phyloP scores from a whole-genome alignment of 2,113 vertebrate genomes.

The Hiodon alosoides region DNA sequence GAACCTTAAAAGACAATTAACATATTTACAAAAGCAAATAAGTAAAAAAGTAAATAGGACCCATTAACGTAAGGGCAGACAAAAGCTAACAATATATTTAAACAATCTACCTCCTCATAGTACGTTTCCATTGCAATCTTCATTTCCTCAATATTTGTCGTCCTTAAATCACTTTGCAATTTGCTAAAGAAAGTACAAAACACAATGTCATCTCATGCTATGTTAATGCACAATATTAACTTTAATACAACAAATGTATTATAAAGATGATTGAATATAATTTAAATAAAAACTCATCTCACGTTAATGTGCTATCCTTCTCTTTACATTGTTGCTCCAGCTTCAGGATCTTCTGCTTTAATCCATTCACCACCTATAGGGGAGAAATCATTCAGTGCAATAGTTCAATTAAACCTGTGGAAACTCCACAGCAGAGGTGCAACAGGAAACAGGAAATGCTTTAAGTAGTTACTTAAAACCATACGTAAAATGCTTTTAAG shows the following conservation, averaged over 20 bases:
- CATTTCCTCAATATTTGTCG: slow-evolving; percentile 78
- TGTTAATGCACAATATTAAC: background rate
- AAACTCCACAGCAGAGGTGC: background rate
- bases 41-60: no score
- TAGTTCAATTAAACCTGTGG: background rate
- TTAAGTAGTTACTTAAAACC: no score
- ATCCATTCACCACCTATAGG: slow-evolving; percentile 71
- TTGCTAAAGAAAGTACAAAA: slow-evolving; percentile 57
- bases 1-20: slow-evolving; percentile 65
- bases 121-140: slow-evolving; percentile 76
- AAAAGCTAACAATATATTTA: background rate
- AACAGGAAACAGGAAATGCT: no score
- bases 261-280: background rate
- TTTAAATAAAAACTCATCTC: slow-evolving; percentile 14
- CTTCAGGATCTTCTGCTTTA: slow-evolving; percentile 81
- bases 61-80: background rate
- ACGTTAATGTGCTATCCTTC: slow-evolving; percentile 77
- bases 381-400: slow-evolving; percentile 20
- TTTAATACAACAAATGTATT: background rate
- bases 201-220: background rate
- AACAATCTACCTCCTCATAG: slow-evolving; percentile 74
- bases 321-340: slow-evolving; percentile 86
- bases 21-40: background rate
- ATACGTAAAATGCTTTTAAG: no score
- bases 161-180: slow-evolving; percentile 78